Base-by-base conservation (phyloP, 2,113 vertebrate species). In the mouse (Mus musculus) region DNA sequence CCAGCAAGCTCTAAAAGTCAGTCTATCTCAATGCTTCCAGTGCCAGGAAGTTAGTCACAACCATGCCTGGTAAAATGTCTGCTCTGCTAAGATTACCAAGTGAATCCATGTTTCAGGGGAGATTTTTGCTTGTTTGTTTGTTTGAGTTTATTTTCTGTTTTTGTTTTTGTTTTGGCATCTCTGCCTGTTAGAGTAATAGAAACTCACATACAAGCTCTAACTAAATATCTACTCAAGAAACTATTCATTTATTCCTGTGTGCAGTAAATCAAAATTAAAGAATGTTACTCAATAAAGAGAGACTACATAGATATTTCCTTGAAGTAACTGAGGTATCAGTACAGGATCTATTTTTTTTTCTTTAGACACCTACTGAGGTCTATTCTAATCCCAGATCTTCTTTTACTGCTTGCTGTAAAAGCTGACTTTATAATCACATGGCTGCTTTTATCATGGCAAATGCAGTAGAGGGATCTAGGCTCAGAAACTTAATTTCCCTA, bases 401-500 rank as follows among this genome's bases (percentile, higher is more conserved):
- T 69, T 96, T 89, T 63, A 69, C 63, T 61, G 63, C 67, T 90
- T 94, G 95, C 56, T 73, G 96, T 88, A 89, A 88, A 82, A 84
- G n/a, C 75, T 14, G 49, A 82, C 54, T 97, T 89, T 63, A 63
- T 71, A 77, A 3, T 17, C 52, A 82, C 52, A 65, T 36, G 77
- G 77, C 36, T 63, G 67, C 82, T 90, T 49, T 81, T 96, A 63
- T 95, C 89, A 89, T 91, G 89, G 78, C 61, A 98, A 97, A 90
- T 26, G 81, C 94, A 90, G 96, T 54, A 42, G 24, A 52, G 20
- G 69, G 87, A 96, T 59, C 28, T 59, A 56, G 12, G 75, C 89
- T 95, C 82, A 75, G 52, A 97, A 81, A 89, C 30, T 65, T 86
- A 61, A 77, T 94, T 84, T 94, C 90, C 52, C 85, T 76, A 22